Percentiles rank a stretch among this genome's conserved stretches.
phyloP scores from a whole-genome alignment of 2,888 invertebrate species.

The Sminthurinus aureus region DNA sequence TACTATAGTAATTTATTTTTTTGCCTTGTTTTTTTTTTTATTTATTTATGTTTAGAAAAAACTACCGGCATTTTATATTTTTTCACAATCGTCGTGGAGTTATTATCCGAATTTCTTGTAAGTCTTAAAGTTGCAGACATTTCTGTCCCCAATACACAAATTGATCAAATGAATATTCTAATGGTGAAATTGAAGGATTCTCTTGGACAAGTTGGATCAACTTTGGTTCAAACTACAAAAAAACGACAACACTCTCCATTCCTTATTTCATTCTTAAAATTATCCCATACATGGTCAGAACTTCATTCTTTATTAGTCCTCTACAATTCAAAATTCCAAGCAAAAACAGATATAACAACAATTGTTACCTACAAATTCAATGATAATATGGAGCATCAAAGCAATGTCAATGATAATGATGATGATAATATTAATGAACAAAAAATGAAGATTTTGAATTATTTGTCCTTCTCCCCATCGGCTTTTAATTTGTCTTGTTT shows the following conservation, averaged over 20 bases:
- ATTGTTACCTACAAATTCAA: not conserved
- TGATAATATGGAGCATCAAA: not conserved
- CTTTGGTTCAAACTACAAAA: not conserved
- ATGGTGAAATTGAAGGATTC: slow-evolving; percentile 49
- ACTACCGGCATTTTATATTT: slow-evolving; percentile 24
- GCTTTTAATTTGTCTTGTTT: slow-evolving; percentile 34
- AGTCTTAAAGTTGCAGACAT: slow-evolving; percentile 54
- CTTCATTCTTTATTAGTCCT: slow-evolving; percentile 48
- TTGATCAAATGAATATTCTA: slow-evolving; percentile 50
- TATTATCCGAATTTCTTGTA: slow-evolving; percentile 45
- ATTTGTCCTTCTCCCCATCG: not conserved
- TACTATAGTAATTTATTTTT: too few species aligned
- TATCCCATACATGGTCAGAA: slow-evolving; percentile 51
- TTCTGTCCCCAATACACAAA: slow-evolving; percentile 43
- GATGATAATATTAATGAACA: not conserved
- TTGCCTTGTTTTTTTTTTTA: too few species aligned
- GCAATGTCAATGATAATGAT: slow-evolving; percentile 3
- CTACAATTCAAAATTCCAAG: slow-evolving; percentile 48
- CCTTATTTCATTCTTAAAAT: slow-evolving; percentile 48
- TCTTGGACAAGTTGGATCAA: slow-evolving; percentile 41
- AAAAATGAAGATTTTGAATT: not conserved
- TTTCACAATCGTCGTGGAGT: slow-evolving; percentile 44
- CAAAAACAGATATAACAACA: slow-evolving; percentile 20
- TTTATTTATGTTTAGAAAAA: too few species aligned
- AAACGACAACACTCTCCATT: slow-evolving; percentile 30